These are phyloP conservation scores for Xiphorhynchus erythropygius DNA, from an alignment of 2,797 vertebrate species.

Conservation along the genomic window DNA sequence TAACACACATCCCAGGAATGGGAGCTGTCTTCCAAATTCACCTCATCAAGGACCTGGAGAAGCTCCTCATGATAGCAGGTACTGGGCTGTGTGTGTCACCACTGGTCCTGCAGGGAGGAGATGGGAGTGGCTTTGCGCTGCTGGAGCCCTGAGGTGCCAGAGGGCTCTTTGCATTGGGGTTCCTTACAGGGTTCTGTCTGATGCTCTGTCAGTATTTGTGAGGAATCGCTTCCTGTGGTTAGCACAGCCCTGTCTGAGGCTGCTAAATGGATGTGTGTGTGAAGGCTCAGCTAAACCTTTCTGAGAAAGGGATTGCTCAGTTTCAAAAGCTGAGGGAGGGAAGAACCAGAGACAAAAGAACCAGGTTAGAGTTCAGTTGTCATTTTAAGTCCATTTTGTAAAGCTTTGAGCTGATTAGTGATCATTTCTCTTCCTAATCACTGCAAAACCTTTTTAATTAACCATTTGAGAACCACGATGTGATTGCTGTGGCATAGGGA, in stretches of 20 bases:
- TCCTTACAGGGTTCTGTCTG: not conserved
- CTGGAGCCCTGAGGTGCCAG: not conserved
- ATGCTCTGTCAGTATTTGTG: not conserved
- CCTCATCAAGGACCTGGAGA: conserved; percentile 96
- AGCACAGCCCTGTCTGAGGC: not conserved
- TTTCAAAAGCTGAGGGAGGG: not conserved
- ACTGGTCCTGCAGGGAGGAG: not conserved
- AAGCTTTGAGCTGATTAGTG: not conserved
- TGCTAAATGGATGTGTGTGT: not conserved
- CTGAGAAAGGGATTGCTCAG: not conserved
- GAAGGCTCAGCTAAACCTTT: not conserved
- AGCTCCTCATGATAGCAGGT: conserved; percentile 98
- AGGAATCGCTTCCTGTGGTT: not conserved
- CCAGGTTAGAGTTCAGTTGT: not conserved
- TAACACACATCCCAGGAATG: conserved; percentile 93
- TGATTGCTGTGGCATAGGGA: not conserved
- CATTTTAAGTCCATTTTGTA: not conserved
- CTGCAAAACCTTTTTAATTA: not conserved
- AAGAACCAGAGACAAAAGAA: not conserved
- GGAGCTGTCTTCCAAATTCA: conserved; percentile 98
- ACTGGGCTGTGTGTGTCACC: not conserved
- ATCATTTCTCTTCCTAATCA: not conserved
- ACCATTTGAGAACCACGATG: not conserved
- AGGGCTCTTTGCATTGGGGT: not conserved
- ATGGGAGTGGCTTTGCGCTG: not conserved